These are phyloP conservation scores for Drosophila silvestris DNA, from an alignment of 2,888 invertebrate genomes.

Conservation along the genomic window DNA sequence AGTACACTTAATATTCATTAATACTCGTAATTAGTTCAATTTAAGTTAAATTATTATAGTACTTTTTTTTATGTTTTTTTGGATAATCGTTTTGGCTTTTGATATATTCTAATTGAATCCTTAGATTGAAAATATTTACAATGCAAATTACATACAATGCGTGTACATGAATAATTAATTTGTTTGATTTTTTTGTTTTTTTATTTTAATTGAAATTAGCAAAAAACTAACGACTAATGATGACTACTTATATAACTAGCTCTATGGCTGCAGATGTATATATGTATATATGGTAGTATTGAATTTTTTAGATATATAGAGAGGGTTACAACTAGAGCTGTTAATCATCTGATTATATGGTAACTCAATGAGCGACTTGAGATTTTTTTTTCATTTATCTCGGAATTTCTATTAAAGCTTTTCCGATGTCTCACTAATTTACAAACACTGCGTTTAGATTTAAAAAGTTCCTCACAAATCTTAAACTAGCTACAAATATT, in stretches of 20 bases:
- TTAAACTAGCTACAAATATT: slow-evolving; percentile 21
- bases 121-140: slow-evolving; percentile 58
- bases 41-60: slow-evolving; percentile 34
- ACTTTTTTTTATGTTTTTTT: slow-evolving; percentile 3
- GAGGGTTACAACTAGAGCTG: slow-evolving; percentile 25
- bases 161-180: slow-evolving; percentile 24
- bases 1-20: slow-evolving; percentile 51
- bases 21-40: slow-evolving; percentile 28
- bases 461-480: slow-evolving; percentile 28
- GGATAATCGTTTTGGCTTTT: slow-evolving; percentile 19
- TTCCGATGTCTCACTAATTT: slow-evolving; percentile 33
- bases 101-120: slow-evolving; percentile 59
- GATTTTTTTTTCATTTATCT: slow-evolving; percentile 26
- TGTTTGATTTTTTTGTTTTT: slow-evolving; percentile 6
- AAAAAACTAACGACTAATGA: slow-evolving; percentile 62
- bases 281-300: slow-evolving; percentile 27
- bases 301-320: slow-evolving; percentile 28
- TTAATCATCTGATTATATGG: slow-evolving; percentile 21
- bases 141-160: slow-evolving; percentile 54
- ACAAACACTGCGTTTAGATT: slow-evolving; percentile 6
- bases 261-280: slow-evolving; percentile 15
- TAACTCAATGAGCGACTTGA: slow-evolving; percentile 9
- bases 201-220: slow-evolving; percentile 50
- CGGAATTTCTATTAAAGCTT: slow-evolving; percentile 64
- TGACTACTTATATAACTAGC: slow-evolving; percentile 30